Percentiles rank a stretch among this genome's conserved stretches.
phyloP scores from a whole-genome alignment of 2,888 invertebrate species.

The Tubulanus polymorphus region DNA sequence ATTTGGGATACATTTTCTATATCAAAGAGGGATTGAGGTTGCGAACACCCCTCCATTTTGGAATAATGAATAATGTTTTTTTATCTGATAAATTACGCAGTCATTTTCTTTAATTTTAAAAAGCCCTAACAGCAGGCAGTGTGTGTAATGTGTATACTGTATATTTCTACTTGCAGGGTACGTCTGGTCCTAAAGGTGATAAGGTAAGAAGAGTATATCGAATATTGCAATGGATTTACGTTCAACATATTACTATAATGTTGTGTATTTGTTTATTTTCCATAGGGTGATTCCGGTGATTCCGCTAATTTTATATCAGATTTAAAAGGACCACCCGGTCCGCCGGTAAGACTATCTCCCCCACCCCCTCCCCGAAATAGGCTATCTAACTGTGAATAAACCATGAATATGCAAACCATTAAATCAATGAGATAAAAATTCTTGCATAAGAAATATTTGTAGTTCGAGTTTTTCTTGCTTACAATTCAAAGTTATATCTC shows the following conservation, averaged over 20 bases:
- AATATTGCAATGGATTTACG: not conserved
- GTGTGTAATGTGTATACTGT: not conserved
- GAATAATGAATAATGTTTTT: too few species aligned
- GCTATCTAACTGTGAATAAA: too few species aligned
- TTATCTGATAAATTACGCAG: too few species aligned
- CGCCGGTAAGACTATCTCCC: conserved; percentile 1
- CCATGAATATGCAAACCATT: too few species aligned
- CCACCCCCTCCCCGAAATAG: too few species aligned
- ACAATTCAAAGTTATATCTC: too few species aligned
- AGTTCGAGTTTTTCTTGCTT: not conserved
- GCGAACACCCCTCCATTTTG: too few species aligned
- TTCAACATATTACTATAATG: not conserved
- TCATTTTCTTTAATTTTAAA: too few species aligned
- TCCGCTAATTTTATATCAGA: conserved; percentile 1
- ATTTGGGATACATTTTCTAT: too few species aligned
- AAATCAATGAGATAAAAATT: too few species aligned
- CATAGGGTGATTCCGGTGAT: conserved; percentile 7
- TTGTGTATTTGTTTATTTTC: conserved; percentile 1
- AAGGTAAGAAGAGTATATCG: conserved; percentile 5
- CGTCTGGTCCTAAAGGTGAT: conserved; percentile 36
- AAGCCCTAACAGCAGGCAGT: too few species aligned
- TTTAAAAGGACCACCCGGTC: conserved; percentile 4
- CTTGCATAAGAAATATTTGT: not conserved
- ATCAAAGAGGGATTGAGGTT: too few species aligned
- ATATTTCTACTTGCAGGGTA: conserved; percentile 27